Evolutionary conservation across 2,888 invertebrate genomes (phyloP).

Genomic region (Ennomos quercinarius): DNA sequence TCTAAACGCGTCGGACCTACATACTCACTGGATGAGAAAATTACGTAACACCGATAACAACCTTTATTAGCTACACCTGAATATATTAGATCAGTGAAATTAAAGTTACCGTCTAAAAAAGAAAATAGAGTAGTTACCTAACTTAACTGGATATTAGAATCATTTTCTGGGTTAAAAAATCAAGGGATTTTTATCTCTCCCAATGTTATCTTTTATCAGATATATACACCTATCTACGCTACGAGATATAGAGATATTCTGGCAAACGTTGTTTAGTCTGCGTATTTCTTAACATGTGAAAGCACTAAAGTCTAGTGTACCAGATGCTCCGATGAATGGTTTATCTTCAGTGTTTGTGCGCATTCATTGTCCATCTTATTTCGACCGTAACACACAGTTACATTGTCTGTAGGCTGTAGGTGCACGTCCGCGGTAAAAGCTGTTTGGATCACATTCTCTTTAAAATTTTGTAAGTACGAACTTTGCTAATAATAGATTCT

Average conservation of each 20-base stretch:
- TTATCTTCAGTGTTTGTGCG: too few species aligned
- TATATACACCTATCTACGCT: constrained; percentile 21
- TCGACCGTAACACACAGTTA: constrained; percentile 27
- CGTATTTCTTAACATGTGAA: constrained; percentile 9
- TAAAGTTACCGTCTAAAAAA: background rate
- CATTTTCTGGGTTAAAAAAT: constrained; percentile 22
- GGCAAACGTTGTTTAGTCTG: constrained; percentile 31
- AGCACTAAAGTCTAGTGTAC: constrained; percentile 11
- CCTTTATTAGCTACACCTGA: constrained; percentile 21
- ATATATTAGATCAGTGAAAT: constrained; percentile 7
- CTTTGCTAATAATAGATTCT: constrained; percentile 19
- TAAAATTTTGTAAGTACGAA: constrained; percentile 27
- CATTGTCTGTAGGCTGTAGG: constrained; percentile 15
- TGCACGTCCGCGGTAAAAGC: constrained; percentile 1
- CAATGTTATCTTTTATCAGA: constrained; percentile 38
- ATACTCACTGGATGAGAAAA: constrained; percentile 63
- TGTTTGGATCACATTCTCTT: constrained; percentile 28
- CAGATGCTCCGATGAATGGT: constrained; percentile 9
- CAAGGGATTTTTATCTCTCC: constrained; percentile 33
- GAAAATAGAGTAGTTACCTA: too few species aligned
- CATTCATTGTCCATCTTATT: constrained; percentile 33
- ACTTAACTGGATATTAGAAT: background rate
- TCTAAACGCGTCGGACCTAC: constrained; percentile 69
- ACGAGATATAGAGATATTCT: constrained; percentile 16
- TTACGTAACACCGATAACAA: constrained; percentile 55